phyloP scores from a whole-genome alignment of 2,797 vertebrate genomes.

The Heliangelus exortis region DNA sequence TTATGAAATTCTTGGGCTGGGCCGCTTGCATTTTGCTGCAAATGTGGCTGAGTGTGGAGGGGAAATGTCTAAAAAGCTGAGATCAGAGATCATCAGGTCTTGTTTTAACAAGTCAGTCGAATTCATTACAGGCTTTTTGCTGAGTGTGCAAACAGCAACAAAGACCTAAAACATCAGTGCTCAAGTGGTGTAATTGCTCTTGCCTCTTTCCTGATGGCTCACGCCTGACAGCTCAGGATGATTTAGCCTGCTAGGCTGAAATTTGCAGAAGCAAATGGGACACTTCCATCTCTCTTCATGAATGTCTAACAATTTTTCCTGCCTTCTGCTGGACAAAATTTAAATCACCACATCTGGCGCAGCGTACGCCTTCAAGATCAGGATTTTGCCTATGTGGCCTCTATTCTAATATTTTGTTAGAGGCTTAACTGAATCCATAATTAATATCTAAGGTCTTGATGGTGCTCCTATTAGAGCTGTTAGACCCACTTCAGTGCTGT shows the following conservation, averaged over 20 bases:
- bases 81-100: conserved; percentile 30
- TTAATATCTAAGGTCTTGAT: not conserved
- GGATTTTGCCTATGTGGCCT: not conserved
- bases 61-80: not conserved
- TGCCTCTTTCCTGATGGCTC: not conserved
- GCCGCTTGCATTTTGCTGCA: not conserved
- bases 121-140: conserved; percentile 14
- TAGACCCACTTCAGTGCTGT: not conserved
- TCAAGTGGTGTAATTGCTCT: not conserved
- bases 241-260: not conserved
- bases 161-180: not conserved
- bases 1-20: not conserved
- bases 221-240: not conserved
- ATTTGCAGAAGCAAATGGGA: not conserved
- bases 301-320: not conserved
- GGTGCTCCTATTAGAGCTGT: not conserved
- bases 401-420: not conserved
- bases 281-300: not conserved
- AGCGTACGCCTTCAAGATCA: not conserved
- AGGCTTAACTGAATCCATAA: not conserved
- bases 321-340: not conserved
- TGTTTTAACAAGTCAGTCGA: conserved; percentile 39
- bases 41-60: not conserved
- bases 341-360: not conserved
- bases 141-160: conserved; percentile 13